These are phyloP conservation scores for Mylabris sibirica DNA, from an alignment of 2,888 invertebrate species.

Conservation along the genomic window DNA sequence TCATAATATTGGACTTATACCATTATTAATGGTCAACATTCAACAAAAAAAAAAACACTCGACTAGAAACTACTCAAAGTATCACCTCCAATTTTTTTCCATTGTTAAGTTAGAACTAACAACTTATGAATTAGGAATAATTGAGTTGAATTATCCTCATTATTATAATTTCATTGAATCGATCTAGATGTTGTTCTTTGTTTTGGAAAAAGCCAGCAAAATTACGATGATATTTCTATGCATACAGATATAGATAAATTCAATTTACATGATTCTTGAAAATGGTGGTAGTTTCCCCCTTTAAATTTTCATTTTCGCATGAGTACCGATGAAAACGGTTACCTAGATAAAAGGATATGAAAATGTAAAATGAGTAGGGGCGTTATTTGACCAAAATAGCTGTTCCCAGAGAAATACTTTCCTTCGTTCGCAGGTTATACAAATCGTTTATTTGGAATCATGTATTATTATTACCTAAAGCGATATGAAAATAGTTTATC, in stretches of 20 bases:
- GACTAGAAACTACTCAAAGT: too few relatives aligned
- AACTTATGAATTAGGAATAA: too few relatives aligned
- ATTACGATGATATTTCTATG: neutral
- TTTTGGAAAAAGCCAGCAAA: neutral
- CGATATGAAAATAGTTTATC: neutral
- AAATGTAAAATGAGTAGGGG: neutral
- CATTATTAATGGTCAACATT: too few relatives aligned
- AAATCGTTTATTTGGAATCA: neutral
- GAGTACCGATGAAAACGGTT: neutral
- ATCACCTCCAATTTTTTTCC: too few relatives aligned
- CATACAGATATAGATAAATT: neutral
- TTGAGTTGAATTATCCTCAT: too few relatives aligned
- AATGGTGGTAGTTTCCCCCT: neutral
- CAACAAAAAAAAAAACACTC: too few relatives aligned
- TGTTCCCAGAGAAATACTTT: neutral
- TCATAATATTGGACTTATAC: too few relatives aligned
- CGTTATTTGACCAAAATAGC: neutral
- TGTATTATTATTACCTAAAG: neutral
- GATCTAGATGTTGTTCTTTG: neutral
- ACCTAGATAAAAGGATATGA: neutral
- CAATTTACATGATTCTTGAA: constrained; percentile 4
- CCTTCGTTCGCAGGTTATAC: neutral
- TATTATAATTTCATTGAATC: too few relatives aligned
- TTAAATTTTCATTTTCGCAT: neutral
- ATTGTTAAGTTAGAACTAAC: too few relatives aligned